These are phyloP conservation scores for Fregetta grallaria DNA, from an alignment of 2,113 vertebrate genomes.

Conservation along the genomic window DNA sequence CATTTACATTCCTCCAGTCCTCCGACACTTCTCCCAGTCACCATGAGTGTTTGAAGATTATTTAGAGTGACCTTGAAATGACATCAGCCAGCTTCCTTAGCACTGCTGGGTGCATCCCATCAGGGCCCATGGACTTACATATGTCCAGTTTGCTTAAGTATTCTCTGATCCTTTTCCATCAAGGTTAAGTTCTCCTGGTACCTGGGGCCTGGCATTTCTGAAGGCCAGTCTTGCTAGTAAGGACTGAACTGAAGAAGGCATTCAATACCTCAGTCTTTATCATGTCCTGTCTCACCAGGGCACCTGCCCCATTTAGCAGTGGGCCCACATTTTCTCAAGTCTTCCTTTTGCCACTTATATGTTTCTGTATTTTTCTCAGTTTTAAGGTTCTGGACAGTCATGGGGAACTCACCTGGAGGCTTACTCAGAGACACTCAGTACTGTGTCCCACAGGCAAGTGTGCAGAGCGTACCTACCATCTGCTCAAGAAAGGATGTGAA, in stretches of 20 bases:
- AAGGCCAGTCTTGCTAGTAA: background rate
- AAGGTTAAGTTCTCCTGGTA: background rate
- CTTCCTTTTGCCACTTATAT: background rate
- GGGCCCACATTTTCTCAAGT: background rate
- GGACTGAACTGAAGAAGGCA: background rate
- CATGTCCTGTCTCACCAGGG: background rate
- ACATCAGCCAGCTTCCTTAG: background rate
- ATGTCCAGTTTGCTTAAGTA: background rate
- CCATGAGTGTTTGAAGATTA: background rate
- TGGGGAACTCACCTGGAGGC: background rate
- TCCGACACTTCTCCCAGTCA: background rate
- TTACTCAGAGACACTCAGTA: background rate
- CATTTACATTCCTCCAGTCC: background rate
- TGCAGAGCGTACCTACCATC: background rate
- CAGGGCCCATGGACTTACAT: background rate
- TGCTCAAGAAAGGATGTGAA: background rate
- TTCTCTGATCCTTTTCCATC: background rate
- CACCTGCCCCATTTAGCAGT: background rate
- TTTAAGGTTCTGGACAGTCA: background rate
- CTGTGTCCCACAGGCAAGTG: background rate
- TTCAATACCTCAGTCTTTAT: background rate
- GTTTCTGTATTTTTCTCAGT: background rate
- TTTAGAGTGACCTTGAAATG: background rate
- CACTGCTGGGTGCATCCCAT: background rate
- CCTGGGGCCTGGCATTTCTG: background rate